Conservation (phyloP, 92 coral and sea anemone genomes). For the Porites evermanni region DNA sequence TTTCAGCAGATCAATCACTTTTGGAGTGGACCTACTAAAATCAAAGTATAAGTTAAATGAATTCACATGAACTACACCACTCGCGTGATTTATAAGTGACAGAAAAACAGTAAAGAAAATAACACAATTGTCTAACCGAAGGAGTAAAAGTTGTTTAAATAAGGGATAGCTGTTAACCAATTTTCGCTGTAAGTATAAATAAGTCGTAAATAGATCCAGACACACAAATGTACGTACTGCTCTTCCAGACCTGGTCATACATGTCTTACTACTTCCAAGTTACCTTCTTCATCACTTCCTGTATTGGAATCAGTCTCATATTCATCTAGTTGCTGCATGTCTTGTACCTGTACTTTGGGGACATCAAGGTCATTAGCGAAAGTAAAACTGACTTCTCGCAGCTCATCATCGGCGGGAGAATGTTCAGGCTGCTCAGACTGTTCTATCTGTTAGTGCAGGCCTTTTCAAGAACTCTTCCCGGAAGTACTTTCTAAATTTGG, state of each 20-base stretch:
- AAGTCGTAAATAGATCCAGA: background rate
- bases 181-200: too few relatives aligned
- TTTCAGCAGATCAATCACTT: too few relatives aligned
- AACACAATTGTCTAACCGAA: too few relatives aligned
- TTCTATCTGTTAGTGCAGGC: too few relatives aligned
- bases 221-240: background rate
- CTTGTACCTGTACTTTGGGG: background rate
- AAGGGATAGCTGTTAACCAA: too few relatives aligned
- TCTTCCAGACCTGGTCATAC: too few relatives aligned
- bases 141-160: too few relatives aligned
- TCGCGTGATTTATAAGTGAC: too few relatives aligned
- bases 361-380: background rate
- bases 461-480: background rate
- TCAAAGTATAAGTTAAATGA: too few relatives aligned
- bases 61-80: too few relatives aligned
- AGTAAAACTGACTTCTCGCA: background rate
- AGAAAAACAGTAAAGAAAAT: too few relatives aligned
- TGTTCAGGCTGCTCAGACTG: conserved; percentile 15
- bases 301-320: background rate
- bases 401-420: background rate
- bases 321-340: background rate
- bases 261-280: background rate
- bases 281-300: background rate
- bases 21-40: too few relatives aligned
- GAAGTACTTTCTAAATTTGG: background rate